Evolutionary conservation across 1,140 invertebrate genomes (phyloP).

Genomic region (Chrysopa pallens): DNA sequence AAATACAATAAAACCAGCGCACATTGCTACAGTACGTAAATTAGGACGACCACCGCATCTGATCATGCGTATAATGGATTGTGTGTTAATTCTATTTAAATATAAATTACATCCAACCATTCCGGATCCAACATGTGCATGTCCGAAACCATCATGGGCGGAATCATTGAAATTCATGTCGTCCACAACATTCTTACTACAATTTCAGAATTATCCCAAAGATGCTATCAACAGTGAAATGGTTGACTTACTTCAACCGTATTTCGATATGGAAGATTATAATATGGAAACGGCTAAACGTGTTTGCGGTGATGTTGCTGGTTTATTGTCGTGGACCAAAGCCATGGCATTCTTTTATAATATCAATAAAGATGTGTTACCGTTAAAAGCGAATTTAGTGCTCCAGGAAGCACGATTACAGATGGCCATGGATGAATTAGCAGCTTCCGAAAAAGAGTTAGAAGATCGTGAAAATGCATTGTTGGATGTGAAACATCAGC

Average conservation of each 20-base stretch:
- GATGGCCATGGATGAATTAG: slow-evolving; percentile 78
- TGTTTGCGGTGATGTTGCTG: slow-evolving; percentile 92
- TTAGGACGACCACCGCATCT: slow-evolving; percentile 85
- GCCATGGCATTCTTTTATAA: slow-evolving; percentile 93
- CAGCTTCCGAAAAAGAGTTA: slow-evolving; percentile 69
- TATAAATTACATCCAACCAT: slow-evolving; percentile 64
- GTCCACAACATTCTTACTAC: slow-evolving; percentile 81
- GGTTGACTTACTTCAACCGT: slow-evolving; percentile 80
- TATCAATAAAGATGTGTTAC: slow-evolving; percentile 92
- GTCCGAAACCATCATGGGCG: slow-evolving; percentile 86
- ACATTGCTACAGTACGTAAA: slow-evolving; percentile 91
- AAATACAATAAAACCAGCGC: slow-evolving; percentile 92
- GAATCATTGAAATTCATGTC: slow-evolving; percentile 97
- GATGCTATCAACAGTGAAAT: slow-evolving; percentile 96
- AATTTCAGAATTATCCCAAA: slow-evolving; percentile 89
- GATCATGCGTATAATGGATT: slow-evolving; percentile 97
- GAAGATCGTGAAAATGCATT: slow-evolving; percentile 80
- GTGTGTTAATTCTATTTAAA: slow-evolving; percentile 85
- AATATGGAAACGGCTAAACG: slow-evolving; percentile 90
- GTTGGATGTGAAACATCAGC: slow-evolving; percentile 76
- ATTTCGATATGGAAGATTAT: slow-evolving; percentile 89
- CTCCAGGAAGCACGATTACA: slow-evolving; percentile 81
- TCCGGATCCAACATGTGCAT: slow-evolving; percentile 60
- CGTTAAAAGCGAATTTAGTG: slow-evolving; percentile 84
- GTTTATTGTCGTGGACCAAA: slow-evolving; percentile 91